Percentiles rank a stretch among this genome's conserved stretches.
phyloP scores from a whole-genome alignment of 2,113 vertebrate genomes.

The Mormoops blainvillei region DNA sequence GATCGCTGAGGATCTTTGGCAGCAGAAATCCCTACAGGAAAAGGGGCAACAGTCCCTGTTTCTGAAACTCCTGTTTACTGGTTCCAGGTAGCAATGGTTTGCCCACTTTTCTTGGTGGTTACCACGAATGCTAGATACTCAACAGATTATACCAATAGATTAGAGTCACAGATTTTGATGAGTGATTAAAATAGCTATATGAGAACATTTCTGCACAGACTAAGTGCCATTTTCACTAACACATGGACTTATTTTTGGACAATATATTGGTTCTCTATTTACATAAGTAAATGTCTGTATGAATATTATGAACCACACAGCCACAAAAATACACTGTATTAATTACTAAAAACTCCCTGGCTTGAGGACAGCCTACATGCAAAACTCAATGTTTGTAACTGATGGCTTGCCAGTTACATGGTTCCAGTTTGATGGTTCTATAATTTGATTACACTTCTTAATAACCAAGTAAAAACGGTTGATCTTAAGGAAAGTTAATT shows the following conservation, averaged over 20 bases:
- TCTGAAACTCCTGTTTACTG: accelerated
- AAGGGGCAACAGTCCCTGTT: not conserved
- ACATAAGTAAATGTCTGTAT: too few species aligned
- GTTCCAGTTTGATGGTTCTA: too few species aligned
- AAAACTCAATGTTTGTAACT: not conserved
- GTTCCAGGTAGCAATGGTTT: accelerated
- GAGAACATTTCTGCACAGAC: too few species aligned
- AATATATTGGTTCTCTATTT: accelerated
- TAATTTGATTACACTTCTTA: not conserved
- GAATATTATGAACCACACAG: not conserved
- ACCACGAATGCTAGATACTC: not conserved
- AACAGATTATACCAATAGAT: accelerated
- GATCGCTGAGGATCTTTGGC: not conserved
- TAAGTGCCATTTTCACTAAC: accelerated
- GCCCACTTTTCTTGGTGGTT: not conserved
- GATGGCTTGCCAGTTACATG: not conserved
- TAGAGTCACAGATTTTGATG: too few species aligned
- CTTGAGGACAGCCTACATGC: not conserved
- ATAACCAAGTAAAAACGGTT: not conserved
- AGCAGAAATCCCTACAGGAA: not conserved
- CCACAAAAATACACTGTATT: not conserved
- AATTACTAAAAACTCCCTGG: not conserved
- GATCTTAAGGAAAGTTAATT: not conserved
- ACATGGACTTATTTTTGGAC: not conserved
- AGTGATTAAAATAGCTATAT: not conserved